phyloP scores from a whole-genome alignment of 2,888 invertebrate genomes.

The Nephrotoma guestfalica region DNA sequence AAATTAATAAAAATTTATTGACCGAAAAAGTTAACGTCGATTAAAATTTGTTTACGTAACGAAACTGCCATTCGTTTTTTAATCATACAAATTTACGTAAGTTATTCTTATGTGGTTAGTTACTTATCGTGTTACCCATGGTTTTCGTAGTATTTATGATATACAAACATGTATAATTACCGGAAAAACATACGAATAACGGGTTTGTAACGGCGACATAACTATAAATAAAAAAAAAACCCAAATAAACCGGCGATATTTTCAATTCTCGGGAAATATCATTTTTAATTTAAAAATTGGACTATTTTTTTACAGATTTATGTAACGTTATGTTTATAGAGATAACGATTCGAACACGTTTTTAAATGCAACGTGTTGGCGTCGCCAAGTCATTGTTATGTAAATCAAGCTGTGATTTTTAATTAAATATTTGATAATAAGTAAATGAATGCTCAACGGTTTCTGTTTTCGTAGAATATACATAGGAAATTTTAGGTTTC shows the following conservation, averaged over 20 bases:
- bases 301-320: no score
- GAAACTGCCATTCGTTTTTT: background rate
- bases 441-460: background rate
- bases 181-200: no score
- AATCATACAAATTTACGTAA: background rate
- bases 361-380: background rate
- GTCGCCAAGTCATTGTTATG: background rate
- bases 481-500: no score
- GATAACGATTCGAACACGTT: background rate
- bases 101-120: background rate
- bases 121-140: background rate
- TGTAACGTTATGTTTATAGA: background rate
- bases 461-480: background rate
- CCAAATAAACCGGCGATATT: background rate
- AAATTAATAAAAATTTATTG: background rate
- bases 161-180: no score
- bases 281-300: background rate
- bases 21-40: background rate
- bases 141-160: background rate
- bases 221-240: background rate
- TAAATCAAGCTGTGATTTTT: background rate
- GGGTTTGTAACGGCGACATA: no score
- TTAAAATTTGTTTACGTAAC: background rate
- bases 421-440: background rate
- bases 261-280: background rate